These are phyloP conservation scores for Nematopogon swammerdamellus DNA, from an alignment of 2,888 invertebrate genomes.

Conservation along the genomic window DNA sequence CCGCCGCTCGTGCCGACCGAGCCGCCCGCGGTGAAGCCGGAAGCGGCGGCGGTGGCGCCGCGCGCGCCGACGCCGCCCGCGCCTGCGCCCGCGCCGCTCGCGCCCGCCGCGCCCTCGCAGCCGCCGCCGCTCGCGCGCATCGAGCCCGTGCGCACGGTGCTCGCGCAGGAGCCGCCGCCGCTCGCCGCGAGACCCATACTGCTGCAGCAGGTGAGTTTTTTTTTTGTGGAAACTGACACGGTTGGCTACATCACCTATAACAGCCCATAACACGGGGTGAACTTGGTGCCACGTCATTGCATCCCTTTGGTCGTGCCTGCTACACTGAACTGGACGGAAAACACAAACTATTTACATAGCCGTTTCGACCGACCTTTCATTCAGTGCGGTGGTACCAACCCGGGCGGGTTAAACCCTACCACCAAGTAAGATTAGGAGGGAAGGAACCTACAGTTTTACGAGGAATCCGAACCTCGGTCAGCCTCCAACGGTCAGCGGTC, in stretches of 20 bases:
- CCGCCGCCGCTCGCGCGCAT: not conserved
- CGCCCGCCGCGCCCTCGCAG: not conserved
- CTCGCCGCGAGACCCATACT: conserved; percentile 16
- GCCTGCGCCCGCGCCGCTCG: not conserved
- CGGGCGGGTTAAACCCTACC: no score
- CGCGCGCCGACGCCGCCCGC: not conserved
- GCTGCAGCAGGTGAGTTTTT: conserved; percentile 17
- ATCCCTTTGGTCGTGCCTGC: no score
- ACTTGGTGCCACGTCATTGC: no score
- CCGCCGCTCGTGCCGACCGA: conserved; percentile 8
- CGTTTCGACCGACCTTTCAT: no score
- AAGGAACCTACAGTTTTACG: no score
- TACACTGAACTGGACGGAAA: no score
- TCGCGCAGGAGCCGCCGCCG: conserved; percentile 6
- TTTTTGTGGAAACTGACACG: not conserved
- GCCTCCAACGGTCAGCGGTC: no score
- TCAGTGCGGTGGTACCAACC: no score
- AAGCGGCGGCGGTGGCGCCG: not conserved
- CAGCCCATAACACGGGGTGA: no score
- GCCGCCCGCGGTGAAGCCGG: not conserved
- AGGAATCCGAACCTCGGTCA: no score
- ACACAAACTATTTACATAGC: no score
- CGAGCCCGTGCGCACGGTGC: conserved; percentile 5
- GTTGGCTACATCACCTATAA: not conserved
- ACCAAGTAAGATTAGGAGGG: no score